These are phyloP conservation scores for Tiliacea aurago DNA, from an alignment of 2,888 invertebrate species.

Conservation along the genomic window DNA sequence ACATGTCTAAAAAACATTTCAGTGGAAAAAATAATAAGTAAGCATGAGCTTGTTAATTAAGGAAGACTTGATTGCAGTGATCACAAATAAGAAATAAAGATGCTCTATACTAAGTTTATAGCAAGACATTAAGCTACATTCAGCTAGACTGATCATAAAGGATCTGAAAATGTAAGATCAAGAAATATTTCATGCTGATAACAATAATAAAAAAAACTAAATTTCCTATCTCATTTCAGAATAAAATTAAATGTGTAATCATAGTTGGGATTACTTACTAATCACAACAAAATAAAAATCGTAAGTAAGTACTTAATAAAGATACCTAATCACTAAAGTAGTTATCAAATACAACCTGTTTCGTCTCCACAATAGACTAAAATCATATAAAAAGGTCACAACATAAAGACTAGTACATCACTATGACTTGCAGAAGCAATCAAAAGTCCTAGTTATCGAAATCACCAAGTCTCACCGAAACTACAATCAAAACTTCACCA, in stretches of 20 bases:
- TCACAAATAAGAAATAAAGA: not conserved
- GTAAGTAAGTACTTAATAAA: not conserved
- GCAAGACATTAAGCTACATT: too few species aligned
- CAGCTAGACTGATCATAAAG: too few species aligned
- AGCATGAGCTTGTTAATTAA: not conserved
- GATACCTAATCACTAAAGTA: not conserved
- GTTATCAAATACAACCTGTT: not conserved
- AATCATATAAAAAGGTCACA: not conserved
- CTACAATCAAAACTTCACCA: not conserved
- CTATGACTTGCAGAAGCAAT: not conserved
- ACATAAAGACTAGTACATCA: not conserved
- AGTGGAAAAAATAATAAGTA: too few species aligned
- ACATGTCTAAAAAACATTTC: not conserved
- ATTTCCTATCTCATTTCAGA: not conserved
- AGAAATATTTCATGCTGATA: too few species aligned
- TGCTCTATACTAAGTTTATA: too few species aligned
- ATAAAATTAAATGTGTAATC: not conserved
- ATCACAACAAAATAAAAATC: not conserved
- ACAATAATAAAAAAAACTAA: too few species aligned
- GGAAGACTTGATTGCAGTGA: not conserved
- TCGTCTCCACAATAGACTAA: not conserved
- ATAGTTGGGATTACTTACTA: too few species aligned
- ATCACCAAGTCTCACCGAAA: not conserved
- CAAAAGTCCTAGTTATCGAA: not conserved
- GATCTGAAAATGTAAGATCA: too few species aligned